Base-by-base conservation (phyloP, 30 jellyfish, hydroid and myxozoan genomes). In the Pseudorhiza aurosa region DNA sequence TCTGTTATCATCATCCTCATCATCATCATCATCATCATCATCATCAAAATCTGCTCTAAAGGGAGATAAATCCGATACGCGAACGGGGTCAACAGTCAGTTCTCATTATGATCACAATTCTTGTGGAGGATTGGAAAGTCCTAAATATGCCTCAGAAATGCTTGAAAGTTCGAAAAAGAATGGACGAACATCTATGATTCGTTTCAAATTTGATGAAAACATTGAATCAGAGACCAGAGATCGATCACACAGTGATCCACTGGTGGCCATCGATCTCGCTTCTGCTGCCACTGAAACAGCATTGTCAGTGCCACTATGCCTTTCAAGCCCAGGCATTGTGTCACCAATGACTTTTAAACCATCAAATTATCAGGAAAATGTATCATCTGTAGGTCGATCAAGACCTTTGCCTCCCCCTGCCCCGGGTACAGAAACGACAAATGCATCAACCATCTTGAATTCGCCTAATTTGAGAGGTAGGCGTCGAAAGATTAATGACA, bases 391-490 rank as follows among this genome's bases (percentile, higher is more conserved):
- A 2, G 31, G 58, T 28, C 29, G 57, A n/a, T 47, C 71, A 0
- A 70, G 83, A 1, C 83, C 83, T 11, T 57, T 70, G 6, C 83
- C 83, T 25, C 83, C 83, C 10, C 83, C 83, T 6, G 83, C 68
- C 22, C 83, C 83, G 1, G 83, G 83, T 14, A 70, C 83, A 28
- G 83, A 70, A 46, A 70, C 9, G 56, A 70, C 83, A 4, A 70
- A 70, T 70, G 83, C 83, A 45, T 32, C 58, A 7, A 46, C 47
- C 27, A 30, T 70, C 0, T 45, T 36, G 58, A 45, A 21, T 25
- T 70, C 83, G 9, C 83, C 83, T 29, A 64, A 64, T 10, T 64
- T 64, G 70, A 28, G 83, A 35, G 68, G 83, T 4, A 50, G 83
- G 32, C 70, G 83, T 37, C 65, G 71, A 44, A 70, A 32, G 58